Evolutionary conservation across 2,888 invertebrate genomes (phyloP), one percentile per base, ranked within the genome.

Genomic region (Callyntrura guangdongensis): DNA sequence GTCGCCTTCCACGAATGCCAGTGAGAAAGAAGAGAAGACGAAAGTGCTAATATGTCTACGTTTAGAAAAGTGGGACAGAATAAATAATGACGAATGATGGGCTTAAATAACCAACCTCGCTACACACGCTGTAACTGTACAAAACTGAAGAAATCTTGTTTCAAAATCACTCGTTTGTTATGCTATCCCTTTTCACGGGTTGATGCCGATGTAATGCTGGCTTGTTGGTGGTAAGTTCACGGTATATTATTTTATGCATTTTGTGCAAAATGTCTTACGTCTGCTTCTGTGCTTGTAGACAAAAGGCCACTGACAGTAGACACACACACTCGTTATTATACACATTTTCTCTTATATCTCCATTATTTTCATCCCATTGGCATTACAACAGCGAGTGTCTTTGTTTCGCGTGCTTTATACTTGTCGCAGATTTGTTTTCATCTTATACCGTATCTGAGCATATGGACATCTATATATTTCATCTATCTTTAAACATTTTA

Each of bases 31-130:
- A 59, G 36, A n/a, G 20, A 12, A 56, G 72, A 36, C 69, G 27
- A 27, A 86, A 59, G 20, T 45, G 36, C 53, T 27, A 53, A 77
- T 77, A 49, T 49, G 14, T 77, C 59, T 69, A 27, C 47, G 25
- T 74, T 74, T 77, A 61, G 86, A 67, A 86, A 85, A 86, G 67
- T 79, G 17, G 86, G 27, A 8, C 86, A 27, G 86, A 86, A 86
- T 86, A 86, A 79, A 86, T 86, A 79, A 67, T 86, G 67, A 86
- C 67, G 86, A 86, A 67, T 79, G 67, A 79, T 67, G 64, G 47
- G 74, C 77, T 53, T 79, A 86, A 79, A 49, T 86, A 86, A 64
- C 49, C 61, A 61, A 47, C 56, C 69, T 27, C 11, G 11, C 67
- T 45, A 69, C 4, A n/a, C n/a, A n/a, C n/a, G n/a, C 45, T 45